phyloP scores from a whole-genome alignment of 1,140 invertebrate species.

The Euglossa dilemma region DNA sequence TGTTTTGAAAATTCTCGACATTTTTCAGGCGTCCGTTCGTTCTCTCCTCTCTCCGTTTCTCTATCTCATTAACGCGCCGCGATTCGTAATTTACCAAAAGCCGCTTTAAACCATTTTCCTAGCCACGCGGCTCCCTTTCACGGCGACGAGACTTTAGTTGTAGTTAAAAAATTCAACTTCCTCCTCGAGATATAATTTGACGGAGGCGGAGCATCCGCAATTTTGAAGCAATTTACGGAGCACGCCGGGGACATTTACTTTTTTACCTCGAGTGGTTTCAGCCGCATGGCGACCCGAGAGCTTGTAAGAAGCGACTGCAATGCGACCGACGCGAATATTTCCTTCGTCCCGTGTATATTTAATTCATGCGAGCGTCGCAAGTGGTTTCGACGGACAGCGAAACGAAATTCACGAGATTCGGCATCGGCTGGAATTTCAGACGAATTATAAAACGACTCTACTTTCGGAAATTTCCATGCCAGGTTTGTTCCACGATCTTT shows the following conservation, averaged over 20 bases:
- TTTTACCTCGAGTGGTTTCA: neutral
- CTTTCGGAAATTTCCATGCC: neutral
- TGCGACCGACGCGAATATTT: slow-evolving; percentile 33
- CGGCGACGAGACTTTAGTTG: neutral
- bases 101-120: neutral
- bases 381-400: neutral
- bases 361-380: slow-evolving; percentile 27
- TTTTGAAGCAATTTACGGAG: slow-evolving; percentile 31
- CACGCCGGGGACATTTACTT: slow-evolving; percentile 2
- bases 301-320: slow-evolving; percentile 33
- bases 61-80: too few relatives aligned
- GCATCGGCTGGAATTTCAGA: neutral
- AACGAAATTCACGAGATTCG: neutral
- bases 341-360: slow-evolving; percentile 30
- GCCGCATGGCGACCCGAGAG: neutral
- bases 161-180: neutral
- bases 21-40: too few relatives aligned
- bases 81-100: neutral
- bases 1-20: too few relatives aligned
- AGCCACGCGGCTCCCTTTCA: neutral
- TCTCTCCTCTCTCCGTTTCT: too few relatives aligned
- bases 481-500: neutral
- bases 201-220: neutral
- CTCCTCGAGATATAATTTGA: neutral
- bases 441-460: neutral